Evolutionary conservation across 1,140 invertebrate genomes (phyloP).

Genomic region (Caenorhabditis latens): DNA sequence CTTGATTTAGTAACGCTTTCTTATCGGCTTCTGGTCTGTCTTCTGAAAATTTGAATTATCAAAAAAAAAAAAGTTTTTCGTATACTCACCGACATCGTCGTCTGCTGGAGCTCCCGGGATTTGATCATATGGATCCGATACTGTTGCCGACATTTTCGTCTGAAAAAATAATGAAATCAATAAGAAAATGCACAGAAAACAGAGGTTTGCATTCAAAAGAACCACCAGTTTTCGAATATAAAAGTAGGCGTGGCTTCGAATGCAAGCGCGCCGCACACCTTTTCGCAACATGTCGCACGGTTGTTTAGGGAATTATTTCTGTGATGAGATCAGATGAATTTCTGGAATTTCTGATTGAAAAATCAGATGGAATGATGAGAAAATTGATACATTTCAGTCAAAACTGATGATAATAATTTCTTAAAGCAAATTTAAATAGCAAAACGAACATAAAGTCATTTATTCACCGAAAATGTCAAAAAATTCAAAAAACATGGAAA

Average conservation of each 20-base stretch:
- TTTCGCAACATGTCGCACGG: not conserved
- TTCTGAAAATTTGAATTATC: too few relatives aligned
- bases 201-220: not conserved
- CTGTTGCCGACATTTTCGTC: not conserved
- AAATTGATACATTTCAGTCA: too few relatives aligned
- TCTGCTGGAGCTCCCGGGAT: constrained; percentile 14
- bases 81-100: not conserved
- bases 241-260: not conserved
- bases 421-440: too few relatives aligned
- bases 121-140: constrained; percentile 20
- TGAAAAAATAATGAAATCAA: not conserved
- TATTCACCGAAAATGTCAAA: too few relatives aligned
- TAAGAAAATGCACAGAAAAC: not conserved
- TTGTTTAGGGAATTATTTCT: not conserved
- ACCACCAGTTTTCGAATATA: not conserved
- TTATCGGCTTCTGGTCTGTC: constrained; percentile 53
- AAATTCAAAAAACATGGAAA: too few relatives aligned
- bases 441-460: too few relatives aligned
- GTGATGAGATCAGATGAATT: too few relatives aligned
- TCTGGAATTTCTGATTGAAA: too few relatives aligned
- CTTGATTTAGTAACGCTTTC: constrained; percentile 80
- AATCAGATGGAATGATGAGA: too few relatives aligned
- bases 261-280: not conserved
- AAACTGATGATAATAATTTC: too few relatives aligned
- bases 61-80: not conserved